Conservation (phyloP, 2,113 vertebrate species). For the Ictidomys tridecemlineatus region DNA sequence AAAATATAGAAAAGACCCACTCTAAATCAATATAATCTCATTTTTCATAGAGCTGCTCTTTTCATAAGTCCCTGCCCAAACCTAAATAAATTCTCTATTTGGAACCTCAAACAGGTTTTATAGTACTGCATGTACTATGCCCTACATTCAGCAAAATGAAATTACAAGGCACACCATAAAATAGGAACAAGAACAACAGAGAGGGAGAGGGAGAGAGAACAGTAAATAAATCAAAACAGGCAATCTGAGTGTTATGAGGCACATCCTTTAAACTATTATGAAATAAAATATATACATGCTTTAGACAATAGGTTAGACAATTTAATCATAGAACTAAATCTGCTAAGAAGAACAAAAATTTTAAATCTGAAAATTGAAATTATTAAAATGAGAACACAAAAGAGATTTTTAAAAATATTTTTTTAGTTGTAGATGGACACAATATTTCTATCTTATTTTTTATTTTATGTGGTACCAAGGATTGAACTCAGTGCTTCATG, state of each 20-base stretch:
- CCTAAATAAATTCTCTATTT: background rate
- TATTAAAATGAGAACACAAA: too few relatives aligned
- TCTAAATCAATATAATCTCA: background rate
- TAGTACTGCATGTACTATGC: too few relatives aligned
- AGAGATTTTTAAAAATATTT: background rate
- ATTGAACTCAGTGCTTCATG: too few relatives aligned
- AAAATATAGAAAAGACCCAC: background rate
- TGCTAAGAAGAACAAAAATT: too few relatives aligned
- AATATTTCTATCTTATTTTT: too few relatives aligned
- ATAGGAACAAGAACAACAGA: background rate
- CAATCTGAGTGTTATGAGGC: background rate
- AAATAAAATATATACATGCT: background rate
- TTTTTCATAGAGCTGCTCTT: background rate
- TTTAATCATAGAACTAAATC: background rate
- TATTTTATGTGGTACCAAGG: too few relatives aligned
- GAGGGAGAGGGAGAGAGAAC: background rate
- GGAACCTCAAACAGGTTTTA: background rate
- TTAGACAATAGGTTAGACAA: background rate
- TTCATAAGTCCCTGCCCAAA: background rate
- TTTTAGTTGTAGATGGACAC: too few relatives aligned
- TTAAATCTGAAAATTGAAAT: too few relatives aligned
- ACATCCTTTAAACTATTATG: background rate
- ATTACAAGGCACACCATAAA: background rate
- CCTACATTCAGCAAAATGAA: background rate
- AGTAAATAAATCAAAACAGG: background rate